Conservation (phyloP, 2,113 vertebrate species). For the Murina feae region DNA sequence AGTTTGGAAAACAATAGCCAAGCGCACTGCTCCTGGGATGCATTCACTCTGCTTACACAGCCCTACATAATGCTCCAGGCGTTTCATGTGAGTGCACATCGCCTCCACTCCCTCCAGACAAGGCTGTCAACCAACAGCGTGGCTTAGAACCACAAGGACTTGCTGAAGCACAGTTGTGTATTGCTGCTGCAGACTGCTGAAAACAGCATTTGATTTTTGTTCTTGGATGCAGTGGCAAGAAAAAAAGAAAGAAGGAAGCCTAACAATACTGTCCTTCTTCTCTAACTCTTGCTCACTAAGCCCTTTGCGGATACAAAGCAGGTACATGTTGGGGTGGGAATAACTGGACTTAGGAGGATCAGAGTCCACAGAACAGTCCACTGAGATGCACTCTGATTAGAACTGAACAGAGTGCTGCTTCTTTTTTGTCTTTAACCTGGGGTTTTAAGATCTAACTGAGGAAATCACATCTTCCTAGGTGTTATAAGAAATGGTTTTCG, state of each 20-base stretch:
- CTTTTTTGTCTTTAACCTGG: not conserved
- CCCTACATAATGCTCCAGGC: not conserved
- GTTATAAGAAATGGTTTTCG: not conserved
- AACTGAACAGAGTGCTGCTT: not conserved
- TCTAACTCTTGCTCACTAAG: not conserved
- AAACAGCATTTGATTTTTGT: not conserved
- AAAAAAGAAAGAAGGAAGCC: not conserved
- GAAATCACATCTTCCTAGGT: not conserved
- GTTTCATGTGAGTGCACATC: not conserved
- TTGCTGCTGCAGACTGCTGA: not conserved
- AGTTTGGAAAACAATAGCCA: not conserved
- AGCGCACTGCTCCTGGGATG: not conserved
- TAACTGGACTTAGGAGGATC: too few relatives aligned
- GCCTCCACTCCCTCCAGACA: not conserved
- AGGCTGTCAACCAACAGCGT: rapidly evolving
- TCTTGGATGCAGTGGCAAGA: not conserved
- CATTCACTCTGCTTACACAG: not conserved
- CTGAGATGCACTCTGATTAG: not conserved
- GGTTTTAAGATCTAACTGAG: not conserved
- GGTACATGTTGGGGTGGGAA: not conserved
- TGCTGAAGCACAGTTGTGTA: not conserved
- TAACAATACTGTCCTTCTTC: not conserved
- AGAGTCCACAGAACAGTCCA: too few relatives aligned
- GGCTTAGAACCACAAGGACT: not conserved
- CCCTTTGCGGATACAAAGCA: not conserved